Percentiles rank a stretch among this genome's conserved stretches.
Evolutionary conservation across 2,888 invertebrate genomes (phyloP).

Genomic region (Dendrolimus pini): DNA sequence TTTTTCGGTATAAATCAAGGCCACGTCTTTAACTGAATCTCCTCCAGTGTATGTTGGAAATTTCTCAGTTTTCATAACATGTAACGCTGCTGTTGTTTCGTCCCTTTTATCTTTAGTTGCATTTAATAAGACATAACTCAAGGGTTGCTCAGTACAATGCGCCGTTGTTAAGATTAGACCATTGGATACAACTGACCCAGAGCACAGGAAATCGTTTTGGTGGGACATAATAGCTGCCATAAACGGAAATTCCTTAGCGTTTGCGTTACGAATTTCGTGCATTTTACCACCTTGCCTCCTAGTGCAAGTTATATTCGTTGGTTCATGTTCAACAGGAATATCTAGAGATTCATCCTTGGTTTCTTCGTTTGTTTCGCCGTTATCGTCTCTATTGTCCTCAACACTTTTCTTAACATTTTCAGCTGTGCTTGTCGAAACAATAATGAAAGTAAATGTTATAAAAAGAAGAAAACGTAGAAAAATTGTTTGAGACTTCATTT

Average conservation of each 20-base stretch:
- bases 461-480: slow-evolving; percentile 33
- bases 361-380: slow-evolving; percentile 46
- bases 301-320: slow-evolving; percentile 38
- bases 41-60: slow-evolving; percentile 46
- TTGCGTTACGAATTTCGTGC: slow-evolving; percentile 52
- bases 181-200: slow-evolving; percentile 52
- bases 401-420: slow-evolving; percentile 56
- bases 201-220: slow-evolving; percentile 54
- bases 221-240: slow-evolving; percentile 58
- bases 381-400: slow-evolving; percentile 50
- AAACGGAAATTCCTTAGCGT: slow-evolving; percentile 50
- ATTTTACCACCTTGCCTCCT: slow-evolving; percentile 47
- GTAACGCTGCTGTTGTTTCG: slow-evolving; percentile 33
- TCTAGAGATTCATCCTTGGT: slow-evolving; percentile 50
- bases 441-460: slow-evolving; percentile 29
- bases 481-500: slow-evolving; percentile 29
- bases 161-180: slow-evolving; percentile 58
- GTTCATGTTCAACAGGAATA: slow-evolving; percentile 40
- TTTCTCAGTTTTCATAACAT: slow-evolving; percentile 46
- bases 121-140: slow-evolving; percentile 51
- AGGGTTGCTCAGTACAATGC: slow-evolving; percentile 34
- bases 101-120: slow-evolving; percentile 46
- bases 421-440: slow-evolving; percentile 27
- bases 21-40: slow-evolving; percentile 46
- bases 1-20: slow-evolving; percentile 53